Percentiles rank a stretch among this genome's conserved stretches.
Evolutionary conservation across 2,888 invertebrate genomes (phyloP).

Genomic region (Chirona hameri): DNA sequence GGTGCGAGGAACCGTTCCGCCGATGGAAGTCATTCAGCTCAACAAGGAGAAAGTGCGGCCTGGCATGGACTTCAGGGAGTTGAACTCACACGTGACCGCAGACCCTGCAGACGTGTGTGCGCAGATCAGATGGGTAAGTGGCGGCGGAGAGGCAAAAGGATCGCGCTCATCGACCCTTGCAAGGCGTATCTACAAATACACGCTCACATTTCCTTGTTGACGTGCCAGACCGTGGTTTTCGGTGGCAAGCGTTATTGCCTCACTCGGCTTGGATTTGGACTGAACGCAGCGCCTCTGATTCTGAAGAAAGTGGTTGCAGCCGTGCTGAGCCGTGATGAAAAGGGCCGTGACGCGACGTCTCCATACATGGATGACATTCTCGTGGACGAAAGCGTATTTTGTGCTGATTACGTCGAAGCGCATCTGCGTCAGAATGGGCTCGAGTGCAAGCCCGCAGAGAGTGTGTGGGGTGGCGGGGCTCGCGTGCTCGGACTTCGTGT

Average conservation of each 20-base stretch:
- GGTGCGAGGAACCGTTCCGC: neutral
- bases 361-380: neutral
- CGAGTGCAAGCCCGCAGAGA: neutral
- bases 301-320: neutral
- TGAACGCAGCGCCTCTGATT: neutral
- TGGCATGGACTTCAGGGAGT: neutral
- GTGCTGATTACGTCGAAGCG: neutral
- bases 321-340: neutral
- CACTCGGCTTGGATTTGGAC: neutral
- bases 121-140: neutral
- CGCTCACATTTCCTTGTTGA: neutral
- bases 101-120: neutral
- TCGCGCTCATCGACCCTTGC: neutral
- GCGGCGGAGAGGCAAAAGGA: neutral
- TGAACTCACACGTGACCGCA: neutral
- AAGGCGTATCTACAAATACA: neutral
- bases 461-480: neutral
- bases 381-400: neutral
- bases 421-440: neutral
- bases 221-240: neutral
- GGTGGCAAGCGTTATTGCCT: neutral
- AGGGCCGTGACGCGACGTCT: neutral
- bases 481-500: neutral
- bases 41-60: conserved; percentile 25
- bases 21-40: neutral